A percentile compares a stretch with the other conserved stretches of the same genome.
These are phyloP conservation scores for Cydia splendana DNA, from an alignment of 1,140 invertebrate genomes.

Conservation along the genomic window DNA sequence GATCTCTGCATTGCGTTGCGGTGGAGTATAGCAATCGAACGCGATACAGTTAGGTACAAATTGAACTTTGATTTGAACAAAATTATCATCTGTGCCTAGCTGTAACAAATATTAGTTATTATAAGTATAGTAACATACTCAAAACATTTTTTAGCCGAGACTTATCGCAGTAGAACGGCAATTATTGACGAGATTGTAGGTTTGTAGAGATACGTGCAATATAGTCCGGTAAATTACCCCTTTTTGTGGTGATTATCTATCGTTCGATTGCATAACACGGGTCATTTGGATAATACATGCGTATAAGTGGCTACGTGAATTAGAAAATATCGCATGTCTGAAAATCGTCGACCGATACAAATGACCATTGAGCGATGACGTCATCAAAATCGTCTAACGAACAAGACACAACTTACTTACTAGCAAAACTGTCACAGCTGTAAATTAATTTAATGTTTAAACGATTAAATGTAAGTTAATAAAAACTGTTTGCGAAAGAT, in stretches of 20 bases:
- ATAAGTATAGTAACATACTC: constrained; percentile 32
- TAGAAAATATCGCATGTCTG: constrained; percentile 2
- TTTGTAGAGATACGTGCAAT: constrained; percentile 28
- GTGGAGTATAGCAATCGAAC: background rate
- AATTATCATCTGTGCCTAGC: background rate
- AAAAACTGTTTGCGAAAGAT: no score
- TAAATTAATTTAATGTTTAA: no score
- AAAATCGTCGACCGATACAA: background rate
- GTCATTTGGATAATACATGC: constrained; percentile 43
- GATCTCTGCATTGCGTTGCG: constrained; percentile 15
- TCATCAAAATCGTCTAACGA: background rate
- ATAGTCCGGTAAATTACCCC: constrained; percentile 37
- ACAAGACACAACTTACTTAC: background rate
- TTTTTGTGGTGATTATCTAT: constrained; percentile 40
- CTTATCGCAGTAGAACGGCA: constrained; percentile 38
- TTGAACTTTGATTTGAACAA: background rate
- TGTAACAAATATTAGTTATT: constrained; percentile 31
- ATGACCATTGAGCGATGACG: background rate
- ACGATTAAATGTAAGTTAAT: no score
- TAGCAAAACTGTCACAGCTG: no score
- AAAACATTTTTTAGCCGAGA: constrained; percentile 40
- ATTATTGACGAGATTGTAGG: constrained; percentile 35
- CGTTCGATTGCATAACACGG: constrained; percentile 40
- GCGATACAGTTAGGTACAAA: constrained; percentile 17
- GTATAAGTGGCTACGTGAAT: background rate